Base-by-base conservation (phyloP, 2,797 vertebrate genomes). In the Tolypeutes matacus region DNA sequence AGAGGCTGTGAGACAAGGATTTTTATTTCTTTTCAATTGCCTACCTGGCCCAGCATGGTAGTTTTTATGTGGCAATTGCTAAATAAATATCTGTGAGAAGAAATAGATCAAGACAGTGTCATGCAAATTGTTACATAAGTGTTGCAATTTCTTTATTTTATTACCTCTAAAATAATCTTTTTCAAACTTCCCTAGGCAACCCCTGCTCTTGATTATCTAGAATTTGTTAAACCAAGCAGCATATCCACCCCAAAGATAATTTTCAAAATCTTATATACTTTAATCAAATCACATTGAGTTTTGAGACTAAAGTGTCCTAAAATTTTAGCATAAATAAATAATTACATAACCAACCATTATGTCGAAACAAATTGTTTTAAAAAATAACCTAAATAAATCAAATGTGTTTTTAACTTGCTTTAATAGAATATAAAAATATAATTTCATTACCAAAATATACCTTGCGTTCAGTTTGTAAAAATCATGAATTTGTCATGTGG, bases 361-460 rank as follows among this genome's bases (percentile, higher is more conserved):
- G 94, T 96, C 89, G 31, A 73, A 39, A 39, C 39, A 39, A 39
- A 82, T 73, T 65, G 29, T 76, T 27, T n/a, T 46, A 95, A 36
- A 53, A 64, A 83, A 83, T 14, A 15, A 83, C 56, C 46, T 81
- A 95, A 77, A 56, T 85, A 94, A 88, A 80, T 83, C 46, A 46
- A 46, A 46, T 46, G 0, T 80, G 1, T 85, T 89, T 96, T 95
- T 70, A 76, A 83, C 96, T 92, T 85, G 34, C n/a, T 80, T 87
- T 83, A 91, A 86, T 87, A 17, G 58, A 85, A 96, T 95, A 84
- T 90, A 86, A 95, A 93, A 93, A 64, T 83, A 90, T 18, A 94
- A 94, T 89, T 75, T n/a, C 31, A 82, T 70, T 73, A 86, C 20
- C 31, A 77, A 84, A 80, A 85, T 82, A 84, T 34, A 92, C 60